Evolutionary conservation across 2,113 vertebrate species (phyloP), one percentile per base, ranked within the genome.

Genomic region (Syngnathus scovelli): DNA sequence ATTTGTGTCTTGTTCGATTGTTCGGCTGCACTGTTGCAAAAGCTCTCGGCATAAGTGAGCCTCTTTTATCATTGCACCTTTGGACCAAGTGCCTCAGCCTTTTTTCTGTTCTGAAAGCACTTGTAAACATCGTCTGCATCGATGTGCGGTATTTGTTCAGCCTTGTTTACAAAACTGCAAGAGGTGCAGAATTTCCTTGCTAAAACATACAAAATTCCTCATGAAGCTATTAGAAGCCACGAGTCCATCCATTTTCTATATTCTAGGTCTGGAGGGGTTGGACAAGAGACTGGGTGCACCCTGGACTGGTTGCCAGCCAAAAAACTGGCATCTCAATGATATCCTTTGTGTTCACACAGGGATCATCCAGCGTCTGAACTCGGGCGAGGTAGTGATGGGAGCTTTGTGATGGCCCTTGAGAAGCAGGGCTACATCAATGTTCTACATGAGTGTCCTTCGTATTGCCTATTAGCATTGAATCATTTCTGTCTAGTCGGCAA

Each of bases 351-450:
- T 51, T n/a, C 16, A n/a, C 49, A 48, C 44, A 16, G 44, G 46
- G 46, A 5, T 48, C 46, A 48, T 48, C 18, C 15, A 48, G 46
- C 15, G 16, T 48, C 46, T 48, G 46, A 48, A 48, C 12, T 49
- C 5, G 4, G 48, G 18, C 6, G 7, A 49, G 18, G 48, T 49
- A 7, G 18, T 49, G 18, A 49, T 49, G 55, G 15, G 15, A 23
- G n/a, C 21, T 23, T 27, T 58, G 21, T 58, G 55, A 12, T 23
- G 23, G 55, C 21, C 23, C 55, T 11, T 10, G 54, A 21, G 54
- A 27, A 21, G 19, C 6, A n/a, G 54, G 6, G 19, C 19, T 55
- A 94, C 0, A 94, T 96, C 39, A 96, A 23, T 16, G 61, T 62
- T 44, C 39, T 27, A 23, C 61, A 21, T 12, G 19, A 61, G n/a